A percentile compares a stretch with the other conserved stretches of the same genome.
phyloP scores from a whole-genome alignment of 2,888 invertebrate genomes.

The Limnephilus marmoratus region DNA sequence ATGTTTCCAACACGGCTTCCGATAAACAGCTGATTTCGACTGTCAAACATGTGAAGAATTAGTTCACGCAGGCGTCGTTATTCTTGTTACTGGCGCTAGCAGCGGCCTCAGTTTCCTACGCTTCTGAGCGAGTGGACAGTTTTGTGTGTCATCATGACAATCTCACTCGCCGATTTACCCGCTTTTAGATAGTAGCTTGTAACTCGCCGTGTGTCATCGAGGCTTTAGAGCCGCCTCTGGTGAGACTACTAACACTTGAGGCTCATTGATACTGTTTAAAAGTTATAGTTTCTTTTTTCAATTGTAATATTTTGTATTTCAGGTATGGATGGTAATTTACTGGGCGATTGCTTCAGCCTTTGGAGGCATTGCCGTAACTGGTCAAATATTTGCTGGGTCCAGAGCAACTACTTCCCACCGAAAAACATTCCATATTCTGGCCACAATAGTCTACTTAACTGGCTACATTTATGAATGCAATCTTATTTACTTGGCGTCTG shows the following conservation, averaged over 20 bases:
- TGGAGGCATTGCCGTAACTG: conserved; percentile 75
- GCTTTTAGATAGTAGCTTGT: too few species aligned
- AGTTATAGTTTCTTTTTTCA: background rate
- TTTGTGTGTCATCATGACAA: too few species aligned
- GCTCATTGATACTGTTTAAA: background rate
- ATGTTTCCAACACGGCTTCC: too few species aligned
- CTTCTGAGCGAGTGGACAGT: too few species aligned
- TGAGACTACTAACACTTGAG: background rate
- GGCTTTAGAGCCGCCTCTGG: background rate
- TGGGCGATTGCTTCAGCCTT: conserved; percentile 77
- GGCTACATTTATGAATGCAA: conserved; percentile 85
- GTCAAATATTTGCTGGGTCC: conserved; percentile 75
- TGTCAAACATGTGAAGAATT: too few species aligned
- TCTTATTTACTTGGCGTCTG: conserved; percentile 87
- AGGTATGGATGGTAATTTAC: conserved; percentile 78
- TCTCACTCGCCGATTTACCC: too few species aligned
- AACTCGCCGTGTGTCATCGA: too few species aligned
- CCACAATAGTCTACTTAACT: conserved; percentile 87
- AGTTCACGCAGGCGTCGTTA: too few species aligned
- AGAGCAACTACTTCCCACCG: conserved; percentile 84
- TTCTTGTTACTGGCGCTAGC: too few species aligned
- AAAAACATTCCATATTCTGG: conserved; percentile 90
- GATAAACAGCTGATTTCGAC: too few species aligned
- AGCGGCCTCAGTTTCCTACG: too few species aligned
- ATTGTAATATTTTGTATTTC: conserved; percentile 65